Percentiles rank a stretch among this genome's conserved stretches.
phyloP scores from a whole-genome alignment of 2,888 invertebrate genomes.

The Chrysolina americana region DNA sequence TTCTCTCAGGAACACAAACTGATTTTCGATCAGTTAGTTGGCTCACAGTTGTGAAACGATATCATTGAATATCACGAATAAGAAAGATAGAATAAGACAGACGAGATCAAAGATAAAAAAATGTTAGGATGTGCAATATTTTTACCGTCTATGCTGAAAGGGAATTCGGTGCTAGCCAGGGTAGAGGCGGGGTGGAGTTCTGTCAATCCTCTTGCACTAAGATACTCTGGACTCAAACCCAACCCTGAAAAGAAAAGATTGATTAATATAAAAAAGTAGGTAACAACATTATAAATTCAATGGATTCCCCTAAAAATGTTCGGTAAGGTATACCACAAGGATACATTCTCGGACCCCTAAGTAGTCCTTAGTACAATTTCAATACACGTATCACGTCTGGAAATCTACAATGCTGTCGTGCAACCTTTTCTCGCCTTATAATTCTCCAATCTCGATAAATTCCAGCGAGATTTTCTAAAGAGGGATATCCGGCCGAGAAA shows the following conservation, averaged over 20 bases:
- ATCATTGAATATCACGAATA: too few species aligned
- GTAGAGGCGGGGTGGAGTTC: constrained; percentile 78
- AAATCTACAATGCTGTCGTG: background rate
- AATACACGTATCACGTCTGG: too few species aligned
- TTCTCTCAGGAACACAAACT: too few species aligned
- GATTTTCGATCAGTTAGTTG: too few species aligned
- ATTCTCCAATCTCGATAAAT: constrained; percentile 33
- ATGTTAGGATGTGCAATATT: constrained; percentile 37
- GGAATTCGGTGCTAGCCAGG: constrained; percentile 89
- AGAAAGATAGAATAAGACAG: too few species aligned
- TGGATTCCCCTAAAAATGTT: too few species aligned
- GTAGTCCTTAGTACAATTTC: too few species aligned
- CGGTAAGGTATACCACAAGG: too few species aligned
- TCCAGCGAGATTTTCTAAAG: constrained; percentile 49
- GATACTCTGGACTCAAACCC: constrained; percentile 76
- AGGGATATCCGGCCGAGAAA: constrained; percentile 53
- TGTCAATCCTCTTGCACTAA: constrained; percentile 72
- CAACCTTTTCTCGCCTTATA: background rate
- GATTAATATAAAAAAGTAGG: background rate
- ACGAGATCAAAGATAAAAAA: too few species aligned
- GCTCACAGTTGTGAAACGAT: too few species aligned
- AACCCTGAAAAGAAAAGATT: constrained; percentile 69
- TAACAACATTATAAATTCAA: too few species aligned
- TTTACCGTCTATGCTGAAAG: constrained; percentile 92
- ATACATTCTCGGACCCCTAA: too few species aligned